Conservation (phyloP, 1,140 invertebrate genomes). For the Cydia pomonella region DNA sequence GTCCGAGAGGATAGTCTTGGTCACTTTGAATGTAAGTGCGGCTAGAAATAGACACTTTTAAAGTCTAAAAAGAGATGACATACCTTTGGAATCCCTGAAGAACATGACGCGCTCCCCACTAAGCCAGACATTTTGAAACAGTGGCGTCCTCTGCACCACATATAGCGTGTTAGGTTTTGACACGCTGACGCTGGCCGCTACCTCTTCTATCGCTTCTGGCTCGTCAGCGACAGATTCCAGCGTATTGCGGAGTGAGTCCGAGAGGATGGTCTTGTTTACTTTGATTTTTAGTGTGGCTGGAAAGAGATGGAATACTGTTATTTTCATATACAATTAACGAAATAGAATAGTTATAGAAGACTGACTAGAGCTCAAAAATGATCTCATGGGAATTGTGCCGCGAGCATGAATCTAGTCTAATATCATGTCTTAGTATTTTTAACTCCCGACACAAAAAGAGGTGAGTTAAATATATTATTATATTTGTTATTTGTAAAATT, state of each 20-base stretch:
- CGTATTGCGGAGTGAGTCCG: constrained; percentile 45
- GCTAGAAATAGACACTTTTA: constrained; percentile 36
- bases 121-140: constrained; percentile 60
- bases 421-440: too few relatives aligned
- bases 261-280: constrained; percentile 47
- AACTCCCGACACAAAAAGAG: too few relatives aligned
- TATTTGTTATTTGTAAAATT: too few relatives aligned
- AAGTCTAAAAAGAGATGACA: background rate
- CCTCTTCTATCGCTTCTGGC: constrained; percentile 44
- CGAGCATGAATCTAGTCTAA: too few relatives aligned
- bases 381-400: too few relatives aligned
- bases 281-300: constrained; percentile 66
- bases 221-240: constrained; percentile 60
- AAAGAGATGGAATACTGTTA: too few relatives aligned
- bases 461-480: too few relatives aligned
- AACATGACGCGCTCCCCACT: constrained; percentile 60
- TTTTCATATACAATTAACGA: too few relatives aligned
- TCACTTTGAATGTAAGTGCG: too few relatives aligned
- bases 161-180: constrained; percentile 56
- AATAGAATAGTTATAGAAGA: too few relatives aligned
- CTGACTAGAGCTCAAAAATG: too few relatives aligned
- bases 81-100: constrained; percentile 44
- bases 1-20: too few relatives aligned
- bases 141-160: constrained; percentile 63
- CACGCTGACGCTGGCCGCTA: constrained; percentile 45